phyloP scores from a whole-genome alignment of 2,113 vertebrate species.

The Heterocephalus glaber region DNA sequence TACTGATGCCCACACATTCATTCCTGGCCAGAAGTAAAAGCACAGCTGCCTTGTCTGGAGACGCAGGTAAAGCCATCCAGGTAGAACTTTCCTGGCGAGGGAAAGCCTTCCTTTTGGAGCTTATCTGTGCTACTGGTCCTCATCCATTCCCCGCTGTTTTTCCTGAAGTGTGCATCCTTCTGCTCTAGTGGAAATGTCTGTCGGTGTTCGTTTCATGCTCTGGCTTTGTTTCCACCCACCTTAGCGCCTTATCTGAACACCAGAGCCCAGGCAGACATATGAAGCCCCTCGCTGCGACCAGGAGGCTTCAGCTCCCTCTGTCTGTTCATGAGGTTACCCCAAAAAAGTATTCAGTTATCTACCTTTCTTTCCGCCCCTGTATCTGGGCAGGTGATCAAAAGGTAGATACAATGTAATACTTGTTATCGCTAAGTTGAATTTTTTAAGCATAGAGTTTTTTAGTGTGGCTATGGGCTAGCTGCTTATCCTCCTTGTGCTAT shows the following conservation, averaged over 20 bases:
- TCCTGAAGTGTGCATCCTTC: neutral
- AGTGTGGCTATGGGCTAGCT: neutral
- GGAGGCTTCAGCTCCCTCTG: neutral
- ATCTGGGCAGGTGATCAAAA: slow-evolving; percentile 35
- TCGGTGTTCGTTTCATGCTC: slow-evolving; percentile 47
- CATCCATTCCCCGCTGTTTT: neutral
- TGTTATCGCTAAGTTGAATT: neutral
- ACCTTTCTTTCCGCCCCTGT: neutral
- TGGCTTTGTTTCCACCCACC: neutral
- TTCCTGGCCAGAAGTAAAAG: slow-evolving; percentile 98
- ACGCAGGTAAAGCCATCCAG: slow-evolving; percentile 90
- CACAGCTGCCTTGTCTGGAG: slow-evolving; percentile 94
- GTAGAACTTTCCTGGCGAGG: slow-evolving; percentile 37
- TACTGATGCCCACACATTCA: slow-evolving; percentile 97
- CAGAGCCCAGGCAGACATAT: slow-evolving; percentile 43
- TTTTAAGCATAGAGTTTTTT: neutral
- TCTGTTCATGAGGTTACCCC: neutral
- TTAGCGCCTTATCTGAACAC: slow-evolving; percentile 30
- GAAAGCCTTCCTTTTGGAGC: slow-evolving; percentile 11
- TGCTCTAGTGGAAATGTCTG: neutral
- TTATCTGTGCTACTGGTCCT: neutral
- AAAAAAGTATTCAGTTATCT: neutral
- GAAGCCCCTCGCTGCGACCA: neutral
- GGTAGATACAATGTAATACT: slow-evolving; percentile 52
- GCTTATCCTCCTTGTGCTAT: neutral